Conservation (phyloP, 2,797 vertebrate species). For the Halcyon chelicuti region DNA sequence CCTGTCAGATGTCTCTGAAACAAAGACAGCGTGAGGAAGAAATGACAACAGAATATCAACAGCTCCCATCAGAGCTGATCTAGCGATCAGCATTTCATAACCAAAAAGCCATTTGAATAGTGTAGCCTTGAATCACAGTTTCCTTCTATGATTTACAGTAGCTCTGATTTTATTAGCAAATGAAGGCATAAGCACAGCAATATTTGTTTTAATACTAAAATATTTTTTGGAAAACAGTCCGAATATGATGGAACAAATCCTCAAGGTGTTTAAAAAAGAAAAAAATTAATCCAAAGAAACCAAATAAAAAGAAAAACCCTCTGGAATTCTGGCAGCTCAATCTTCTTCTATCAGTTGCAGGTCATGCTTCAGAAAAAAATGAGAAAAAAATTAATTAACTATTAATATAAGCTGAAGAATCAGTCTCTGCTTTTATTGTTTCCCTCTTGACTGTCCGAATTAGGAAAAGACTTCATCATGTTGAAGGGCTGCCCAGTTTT, state of each 20-base stretch:
- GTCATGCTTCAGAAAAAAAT: not conserved
- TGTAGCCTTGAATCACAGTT: not conserved
- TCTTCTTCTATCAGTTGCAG: not conserved
- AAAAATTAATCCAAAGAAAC: not conserved
- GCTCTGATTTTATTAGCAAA: conserved; percentile 43
- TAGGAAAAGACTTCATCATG: not conserved
- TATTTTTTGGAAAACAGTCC: not conserved
- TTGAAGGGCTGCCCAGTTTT: not conserved
- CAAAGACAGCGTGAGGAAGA: not conserved
- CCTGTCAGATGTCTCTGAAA: not conserved
- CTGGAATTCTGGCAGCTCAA: not conserved
- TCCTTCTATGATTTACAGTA: not conserved
- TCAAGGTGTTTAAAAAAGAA: not conserved
- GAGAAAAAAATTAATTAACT: not conserved
- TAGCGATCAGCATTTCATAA: not conserved
- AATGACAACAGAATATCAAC: not conserved
- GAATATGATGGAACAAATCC: not conserved
- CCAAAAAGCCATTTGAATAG: conserved; percentile 17
- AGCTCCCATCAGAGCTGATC: not conserved
- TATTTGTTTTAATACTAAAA: not conserved
- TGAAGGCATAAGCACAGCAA: not conserved
- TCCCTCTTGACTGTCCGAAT: not conserved
- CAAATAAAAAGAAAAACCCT: not conserved
- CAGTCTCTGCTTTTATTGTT: not conserved
- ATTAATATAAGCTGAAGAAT: not conserved